A percentile compares a stretch with the other conserved stretches of the same genome.
phyloP scores from a whole-genome alignment of 2,888 invertebrate species.

The Folsomia candida region DNA sequence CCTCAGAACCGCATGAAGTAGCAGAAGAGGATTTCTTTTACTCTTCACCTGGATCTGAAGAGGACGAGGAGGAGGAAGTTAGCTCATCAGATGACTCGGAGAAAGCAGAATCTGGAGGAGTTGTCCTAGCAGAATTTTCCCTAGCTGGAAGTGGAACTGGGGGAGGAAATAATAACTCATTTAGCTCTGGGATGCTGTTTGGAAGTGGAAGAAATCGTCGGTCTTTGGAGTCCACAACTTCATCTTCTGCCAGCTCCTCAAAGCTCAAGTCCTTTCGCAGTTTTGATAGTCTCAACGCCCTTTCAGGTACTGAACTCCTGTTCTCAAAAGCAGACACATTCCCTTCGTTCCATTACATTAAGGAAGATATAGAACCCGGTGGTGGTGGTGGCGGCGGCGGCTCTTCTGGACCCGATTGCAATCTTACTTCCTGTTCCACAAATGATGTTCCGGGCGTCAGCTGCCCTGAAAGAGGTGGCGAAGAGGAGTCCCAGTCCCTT shows the following conservation, averaged over 20 bases:
- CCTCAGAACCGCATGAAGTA: constrained; percentile 47
- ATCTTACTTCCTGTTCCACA: constrained; percentile 14
- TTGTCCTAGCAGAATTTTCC: constrained; percentile 50
- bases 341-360: constrained; percentile 49
- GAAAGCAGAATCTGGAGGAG: constrained; percentile 47
- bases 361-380: constrained; percentile 46
- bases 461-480: not conserved
- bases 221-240: constrained; percentile 47
- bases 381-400: constrained; percentile 27
- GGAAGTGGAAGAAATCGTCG: constrained; percentile 41
- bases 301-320: constrained; percentile 50
- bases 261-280: constrained; percentile 57
- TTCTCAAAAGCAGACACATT: constrained; percentile 50
- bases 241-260: constrained; percentile 23
- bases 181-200: constrained; percentile 32
- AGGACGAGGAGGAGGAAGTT: constrained; percentile 37
- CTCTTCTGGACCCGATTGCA: constrained; percentile 1
- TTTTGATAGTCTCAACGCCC: constrained; percentile 57
- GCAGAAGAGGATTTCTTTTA: constrained; percentile 51
- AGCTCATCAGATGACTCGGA: constrained; percentile 43
- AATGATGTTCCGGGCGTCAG: constrained; percentile 11
- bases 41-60: constrained; percentile 42
- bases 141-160: constrained; percentile 30
- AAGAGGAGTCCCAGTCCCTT: constrained; percentile 33
- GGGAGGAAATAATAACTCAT: constrained; percentile 8